A percentile compares a stretch with the other conserved stretches of the same genome.
phyloP scores from a whole-genome alignment of 2,113 vertebrate genomes.

The Dasyornis broadbenti region DNA sequence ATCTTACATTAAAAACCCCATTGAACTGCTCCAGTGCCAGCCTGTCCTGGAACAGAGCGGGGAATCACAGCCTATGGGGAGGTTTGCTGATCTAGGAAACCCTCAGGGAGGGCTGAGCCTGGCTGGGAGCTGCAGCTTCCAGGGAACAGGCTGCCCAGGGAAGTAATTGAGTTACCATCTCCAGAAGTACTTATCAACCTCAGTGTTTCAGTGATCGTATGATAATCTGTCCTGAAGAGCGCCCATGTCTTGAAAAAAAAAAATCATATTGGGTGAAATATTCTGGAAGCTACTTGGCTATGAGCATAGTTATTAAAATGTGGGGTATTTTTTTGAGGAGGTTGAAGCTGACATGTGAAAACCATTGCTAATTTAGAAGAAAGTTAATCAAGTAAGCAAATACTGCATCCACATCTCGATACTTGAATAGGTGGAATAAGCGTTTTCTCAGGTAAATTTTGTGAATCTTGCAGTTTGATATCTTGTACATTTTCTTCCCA shows the following conservation, averaged over 20 bases:
- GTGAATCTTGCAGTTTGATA: neutral
- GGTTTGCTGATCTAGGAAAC: neutral
- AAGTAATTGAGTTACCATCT: neutral
- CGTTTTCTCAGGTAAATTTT: neutral
- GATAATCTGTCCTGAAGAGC: neutral
- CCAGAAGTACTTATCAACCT: neutral
- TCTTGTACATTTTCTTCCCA: neutral
- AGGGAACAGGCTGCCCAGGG: neutral
- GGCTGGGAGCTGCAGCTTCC: neutral
- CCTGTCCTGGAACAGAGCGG: neutral
- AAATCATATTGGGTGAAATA: neutral
- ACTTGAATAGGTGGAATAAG: neutral
- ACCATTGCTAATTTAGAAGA: neutral
- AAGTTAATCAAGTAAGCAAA: neutral
- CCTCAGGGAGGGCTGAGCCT: neutral
- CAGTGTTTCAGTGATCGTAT: neutral
- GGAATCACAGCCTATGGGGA: neutral
- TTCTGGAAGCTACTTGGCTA: neutral
- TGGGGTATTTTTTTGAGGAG: neutral
- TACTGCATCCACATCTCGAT: rapidly evolving
- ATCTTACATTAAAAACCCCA: neutral
- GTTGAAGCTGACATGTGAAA: neutral
- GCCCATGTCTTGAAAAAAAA: neutral
- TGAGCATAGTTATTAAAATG: neutral
- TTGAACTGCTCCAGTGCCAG: neutral